These are phyloP conservation scores for Mycteria americana DNA, from an alignment of 2,797 vertebrate species.

Conservation along the genomic window DNA sequence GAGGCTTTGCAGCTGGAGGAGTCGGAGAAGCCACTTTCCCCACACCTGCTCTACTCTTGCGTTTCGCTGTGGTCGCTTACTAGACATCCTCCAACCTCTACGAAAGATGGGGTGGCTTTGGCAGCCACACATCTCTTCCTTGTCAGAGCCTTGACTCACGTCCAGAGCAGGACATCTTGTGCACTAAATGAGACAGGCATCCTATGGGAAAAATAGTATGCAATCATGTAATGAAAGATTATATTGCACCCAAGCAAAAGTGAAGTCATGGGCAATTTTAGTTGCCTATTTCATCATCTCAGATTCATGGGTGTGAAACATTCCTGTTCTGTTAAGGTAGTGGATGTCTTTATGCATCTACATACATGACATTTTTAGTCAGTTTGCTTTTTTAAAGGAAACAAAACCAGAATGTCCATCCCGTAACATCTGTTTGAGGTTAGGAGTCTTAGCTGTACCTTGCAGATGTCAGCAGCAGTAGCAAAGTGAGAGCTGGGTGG, in stretches of 20 bases:
- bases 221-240: not conserved
- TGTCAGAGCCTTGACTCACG: not conserved
- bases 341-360: not conserved
- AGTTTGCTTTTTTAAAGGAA: not conserved
- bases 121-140: not conserved
- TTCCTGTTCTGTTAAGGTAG: not conserved
- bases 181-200: not conserved
- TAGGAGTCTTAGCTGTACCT: not conserved
- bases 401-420: not conserved
- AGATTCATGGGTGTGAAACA: not conserved
- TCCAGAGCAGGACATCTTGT: not conserved
- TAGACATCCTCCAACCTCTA: not conserved
- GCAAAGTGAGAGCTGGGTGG: not conserved
- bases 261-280: not conserved
- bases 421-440: not conserved
- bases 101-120: not conserved
- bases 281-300: not conserved
- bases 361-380: not conserved
- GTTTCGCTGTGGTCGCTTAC: not conserved
- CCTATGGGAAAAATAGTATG: not conserved
- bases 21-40: not conserved
- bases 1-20: not conserved
- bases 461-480: not conserved
- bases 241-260: not conserved
- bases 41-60: not conserved